Evolutionary conservation across 2,113 vertebrate species (phyloP), one percentile per base, ranked within the genome.

Genomic region (Pipa parva): DNA sequence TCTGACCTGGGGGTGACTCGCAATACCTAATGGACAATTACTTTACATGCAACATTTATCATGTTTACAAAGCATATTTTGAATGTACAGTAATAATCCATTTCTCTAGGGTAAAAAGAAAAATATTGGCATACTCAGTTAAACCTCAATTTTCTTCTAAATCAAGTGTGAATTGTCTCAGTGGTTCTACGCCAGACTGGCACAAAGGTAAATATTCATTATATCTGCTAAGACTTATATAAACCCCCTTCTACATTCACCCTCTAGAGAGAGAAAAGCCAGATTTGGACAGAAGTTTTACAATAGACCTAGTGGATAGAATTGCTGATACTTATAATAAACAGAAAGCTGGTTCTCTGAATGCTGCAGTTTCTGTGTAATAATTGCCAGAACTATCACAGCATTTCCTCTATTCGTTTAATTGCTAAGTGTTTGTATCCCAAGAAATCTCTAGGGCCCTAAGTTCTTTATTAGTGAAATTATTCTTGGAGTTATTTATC

Each of bases 401-500:
- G 49, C 31, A 28, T 49, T 68, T 70, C 48, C 58, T 70, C 49
- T 24, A 42, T 58, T 70, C 49, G 11, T 70, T 70, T 70, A 70
- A 70, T 70, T 70, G 57, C 66, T 70, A 61, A 60, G 66, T 70
- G 57, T 61, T 70, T 61, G 66, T 70, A 36, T 70, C 58, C 66
- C 48, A 61, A 58, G 21, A 70, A 70, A 54, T 61, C 66, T 68
- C 65, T 18, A 28, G 49, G 27, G 66, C 36, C 24, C 27, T 7
- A 25, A 61, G 49, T 70, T 54, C 66, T 70, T 61, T 70, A 70
- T 70, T 70, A 70, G 66, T 61, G 58, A 70, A 70, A 70, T 61
- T 48, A 61, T 54, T 70, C 57, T 61, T 61, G 31, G 57, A 70
- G 58, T 68, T 68, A 68, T 68, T 68, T 68, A 68, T 70, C 24